Conservation (phyloP, 2,797 vertebrate genomes). For the Micromesistius poutassou region DNA sequence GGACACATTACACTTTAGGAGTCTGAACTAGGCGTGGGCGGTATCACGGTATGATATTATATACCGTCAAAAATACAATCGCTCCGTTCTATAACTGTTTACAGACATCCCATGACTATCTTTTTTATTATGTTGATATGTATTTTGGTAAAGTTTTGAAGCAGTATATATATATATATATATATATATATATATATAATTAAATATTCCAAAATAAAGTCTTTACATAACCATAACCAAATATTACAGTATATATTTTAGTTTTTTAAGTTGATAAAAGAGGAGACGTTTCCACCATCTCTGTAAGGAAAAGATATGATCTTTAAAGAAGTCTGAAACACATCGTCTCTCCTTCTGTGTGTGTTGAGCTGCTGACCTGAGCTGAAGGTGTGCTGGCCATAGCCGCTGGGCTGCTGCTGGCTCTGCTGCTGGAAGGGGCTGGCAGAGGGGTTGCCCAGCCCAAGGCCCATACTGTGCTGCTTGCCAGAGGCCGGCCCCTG, state of each 20-base stretch:
- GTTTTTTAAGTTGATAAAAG: background rate
- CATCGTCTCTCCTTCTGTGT: too few species aligned
- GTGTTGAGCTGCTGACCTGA: slow-evolving; percentile 71
- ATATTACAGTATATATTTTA: background rate
- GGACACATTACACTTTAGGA: background rate
- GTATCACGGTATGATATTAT: too few species aligned
- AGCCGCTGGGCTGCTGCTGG: slow-evolving; percentile 81
- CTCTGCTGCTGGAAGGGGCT: slow-evolving; percentile 87
- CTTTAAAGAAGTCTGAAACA: background rate
- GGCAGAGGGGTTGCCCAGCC: slow-evolving; percentile 75
- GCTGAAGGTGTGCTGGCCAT: slow-evolving; percentile 87
- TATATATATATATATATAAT: too few species aligned
- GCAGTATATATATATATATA: too few species aligned
- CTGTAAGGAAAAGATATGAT: background rate
- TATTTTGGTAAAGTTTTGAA: too few species aligned
- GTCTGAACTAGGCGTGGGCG: too few species aligned
- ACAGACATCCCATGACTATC: too few species aligned
- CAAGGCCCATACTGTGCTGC: slow-evolving; percentile 86
- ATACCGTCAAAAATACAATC: too few species aligned
- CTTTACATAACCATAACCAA: background rate
- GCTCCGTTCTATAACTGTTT: too few species aligned
- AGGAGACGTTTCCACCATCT: background rate
- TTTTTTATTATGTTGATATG: too few species aligned
- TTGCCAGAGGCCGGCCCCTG: slow-evolving; percentile 82
- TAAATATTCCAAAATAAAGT: too few species aligned